Base-by-base conservation (phyloP, 1,140 invertebrate species). In the Brachionus asplanchnoidis region DNA sequence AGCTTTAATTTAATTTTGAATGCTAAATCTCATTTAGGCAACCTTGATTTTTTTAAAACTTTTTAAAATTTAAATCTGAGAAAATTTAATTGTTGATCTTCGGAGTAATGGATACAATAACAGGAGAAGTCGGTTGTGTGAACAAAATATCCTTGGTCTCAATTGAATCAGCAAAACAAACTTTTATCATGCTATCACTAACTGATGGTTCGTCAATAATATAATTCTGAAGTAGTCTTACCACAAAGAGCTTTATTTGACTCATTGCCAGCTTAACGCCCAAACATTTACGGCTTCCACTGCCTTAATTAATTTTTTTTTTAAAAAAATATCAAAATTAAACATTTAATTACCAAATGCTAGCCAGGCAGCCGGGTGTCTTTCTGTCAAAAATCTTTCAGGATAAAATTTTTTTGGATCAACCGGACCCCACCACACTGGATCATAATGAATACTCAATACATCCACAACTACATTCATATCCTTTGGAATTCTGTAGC, bases 381-480 rank as follows among this genome's bases (percentile, higher is more conserved):
- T 42, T 40, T 82, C 79, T 14, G 65, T 68, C 53, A 82, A 65
- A 82, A 82, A 82, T 82, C 79, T 60, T 26, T 82, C 79, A 2
- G 79, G 79, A 65, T 82, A 82, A 82, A 82, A 82, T 4, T 36
- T 40, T 46, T 65, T 46, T 26, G 79, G 79, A 82, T 82, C 79
- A 44, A 82, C 53, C 44, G 79, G 79, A 66, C 79, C 79, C 79
- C 79, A 82, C 32, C 36, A 65, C 7, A 68, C 17, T 20, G 53
- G 7, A 46, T 82, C 65, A 46, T 82, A 65, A 82, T 82, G 79
- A 46, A 82, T 60, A 14, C 79, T 82, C 32, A 82, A 26, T 20
- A 82, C 79, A 82, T 82, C 79, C 14, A 82, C 79, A 12, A 82
- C 79, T 65, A 82, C 65, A 26, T 82, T 82, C 53, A 82, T 82